These are phyloP conservation scores for Tragelaphus buxtoni DNA, from an alignment of 2,113 vertebrate genomes.

Conservation along the genomic window DNA sequence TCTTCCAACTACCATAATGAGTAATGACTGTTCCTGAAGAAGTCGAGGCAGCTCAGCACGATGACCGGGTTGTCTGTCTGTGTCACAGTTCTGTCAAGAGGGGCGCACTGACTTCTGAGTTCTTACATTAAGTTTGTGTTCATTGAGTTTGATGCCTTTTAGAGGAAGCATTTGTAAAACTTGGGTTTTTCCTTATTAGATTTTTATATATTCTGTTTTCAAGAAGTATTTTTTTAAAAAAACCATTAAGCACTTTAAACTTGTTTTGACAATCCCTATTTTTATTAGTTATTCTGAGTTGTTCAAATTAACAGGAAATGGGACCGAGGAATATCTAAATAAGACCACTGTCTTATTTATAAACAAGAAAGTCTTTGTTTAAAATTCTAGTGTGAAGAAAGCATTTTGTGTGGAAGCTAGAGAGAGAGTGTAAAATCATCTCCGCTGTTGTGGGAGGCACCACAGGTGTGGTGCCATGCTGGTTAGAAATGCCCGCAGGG, in stretches of 20 bases:
- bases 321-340: not conserved
- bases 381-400: not conserved
- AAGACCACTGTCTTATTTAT: not conserved
- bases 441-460: not conserved
- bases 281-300: not conserved
- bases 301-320: not conserved
- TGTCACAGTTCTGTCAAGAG: not conserved
- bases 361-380: not conserved
- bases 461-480: accelerated
- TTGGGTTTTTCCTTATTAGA: not conserved
- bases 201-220: not conserved
- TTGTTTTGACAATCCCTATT: not conserved
- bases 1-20: not conserved
- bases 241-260: not conserved
- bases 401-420: not conserved
- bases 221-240: not conserved
- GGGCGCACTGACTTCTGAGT: no score
- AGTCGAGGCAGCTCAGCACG: not conserved
- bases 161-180: not conserved
- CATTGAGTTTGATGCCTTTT: not conserved
- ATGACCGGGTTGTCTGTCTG: not conserved
- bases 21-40: not conserved
- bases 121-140: no score
- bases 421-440: not conserved
- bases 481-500: not conserved